These are phyloP conservation scores for Orius insidiosus DNA, from an alignment of 1,140 invertebrate genomes.

Conservation along the genomic window DNA sequence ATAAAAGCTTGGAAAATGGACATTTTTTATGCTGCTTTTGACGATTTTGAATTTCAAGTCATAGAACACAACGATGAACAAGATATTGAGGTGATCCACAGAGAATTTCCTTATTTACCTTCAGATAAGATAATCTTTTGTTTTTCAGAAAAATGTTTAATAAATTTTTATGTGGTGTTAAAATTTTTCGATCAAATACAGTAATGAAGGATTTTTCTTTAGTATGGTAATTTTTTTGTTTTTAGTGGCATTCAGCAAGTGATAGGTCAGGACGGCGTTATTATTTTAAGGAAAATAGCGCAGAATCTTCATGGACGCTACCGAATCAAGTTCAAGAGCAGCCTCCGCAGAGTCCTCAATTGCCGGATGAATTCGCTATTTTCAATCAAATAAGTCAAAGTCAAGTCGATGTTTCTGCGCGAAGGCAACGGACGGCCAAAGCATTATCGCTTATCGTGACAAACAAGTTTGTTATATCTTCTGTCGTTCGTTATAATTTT, in stretches of 20 bases:
- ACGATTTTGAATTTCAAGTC: conserved; percentile 14
- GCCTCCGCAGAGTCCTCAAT: conserved; percentile 29
- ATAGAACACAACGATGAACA: conserved; percentile 1
- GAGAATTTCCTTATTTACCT: no score
- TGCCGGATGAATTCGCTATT: conserved; percentile 15
- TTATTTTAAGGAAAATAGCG: conserved; percentile 41
- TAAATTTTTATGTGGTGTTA: background rate
- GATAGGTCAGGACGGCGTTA: conserved; percentile 40
- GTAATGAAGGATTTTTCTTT: no score
- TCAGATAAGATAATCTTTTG: background rate
- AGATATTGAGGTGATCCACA: conserved; percentile 3
- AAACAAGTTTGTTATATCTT: conserved; percentile 9
- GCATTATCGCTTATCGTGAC: conserved; percentile 13
- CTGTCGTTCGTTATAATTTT: background rate
- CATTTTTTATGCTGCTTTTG: conserved; percentile 13
- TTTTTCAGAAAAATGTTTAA: background rate
- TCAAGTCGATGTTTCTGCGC: background rate
- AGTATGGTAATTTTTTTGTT: conserved; percentile 16
- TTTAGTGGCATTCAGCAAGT: conserved; percentile 40
- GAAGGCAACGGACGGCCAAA: conserved; percentile 7
- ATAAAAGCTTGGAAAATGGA: conserved; percentile 18
- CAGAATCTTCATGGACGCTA: conserved; percentile 39
- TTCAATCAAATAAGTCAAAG: conserved; percentile 11
- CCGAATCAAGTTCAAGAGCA: conserved; percentile 23
- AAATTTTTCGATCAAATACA: conserved; percentile 8